Evolutionary conservation across 2,888 invertebrate species (phyloP), one percentile per base, ranked within the genome.

Genomic region (Thera britannica): DNA sequence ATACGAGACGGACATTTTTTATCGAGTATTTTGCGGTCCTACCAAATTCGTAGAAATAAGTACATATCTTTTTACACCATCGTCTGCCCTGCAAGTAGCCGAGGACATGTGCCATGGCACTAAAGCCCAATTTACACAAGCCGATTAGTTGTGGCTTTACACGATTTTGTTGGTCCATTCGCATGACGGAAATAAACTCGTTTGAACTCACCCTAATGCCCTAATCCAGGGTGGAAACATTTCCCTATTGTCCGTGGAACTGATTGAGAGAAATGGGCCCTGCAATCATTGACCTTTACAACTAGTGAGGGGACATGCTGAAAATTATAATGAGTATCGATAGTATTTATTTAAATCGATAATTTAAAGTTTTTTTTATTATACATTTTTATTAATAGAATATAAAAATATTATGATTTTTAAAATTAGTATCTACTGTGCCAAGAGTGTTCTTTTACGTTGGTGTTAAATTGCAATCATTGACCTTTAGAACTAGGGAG

Each of bases 211-310:
- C 5, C 52, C 52, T 63, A 65, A 65, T 61, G 8, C 5, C 52
- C 52, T 63, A 65, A 65, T 61, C 52, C 66, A 62, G 57, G 58
- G 36, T 41, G 52, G 55, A n/a, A 12, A 58, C 65, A 61, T 64
- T 74, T 69, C 69, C 71, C 67, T 71, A 77, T 76, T 77, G 77
- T 73, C 75, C 68, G 61, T 73, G 72, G 79, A 65, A 56, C 76
- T 81, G 83, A 85, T 85, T 84, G 79, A 80, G 83, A 84, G 81
- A 81, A 84, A 81, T 81, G 76, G 80, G 78, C 76, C 70, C 62
- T 65, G 62, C 72, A 75, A 68, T 71, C 78, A 74, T 75, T 83
- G 82, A 85, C 85, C 85, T 83, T 79, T 75, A 57, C 34, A 38
- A 41, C 41, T 79, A 84, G 83, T 52, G 79, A 72, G 41, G 71